Conservation (phyloP, 1,140 invertebrate genomes). For the Zaprionus ghesquierei region DNA sequence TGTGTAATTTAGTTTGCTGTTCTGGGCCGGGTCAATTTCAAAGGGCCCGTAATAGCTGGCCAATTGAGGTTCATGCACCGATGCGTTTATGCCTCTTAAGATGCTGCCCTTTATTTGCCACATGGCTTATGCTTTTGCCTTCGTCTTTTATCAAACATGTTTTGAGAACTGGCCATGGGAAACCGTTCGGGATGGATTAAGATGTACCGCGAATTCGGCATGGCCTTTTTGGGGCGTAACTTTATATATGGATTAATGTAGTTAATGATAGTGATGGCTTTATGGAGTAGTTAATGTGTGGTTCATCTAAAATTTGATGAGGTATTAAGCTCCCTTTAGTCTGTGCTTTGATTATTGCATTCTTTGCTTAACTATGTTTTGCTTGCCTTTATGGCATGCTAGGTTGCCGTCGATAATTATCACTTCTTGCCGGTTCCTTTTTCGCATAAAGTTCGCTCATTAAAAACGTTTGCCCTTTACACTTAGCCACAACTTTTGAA, state of each 20-base stretch:
- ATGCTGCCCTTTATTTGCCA: neutral
- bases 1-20: slow-evolving; percentile 70
- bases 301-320: neutral
- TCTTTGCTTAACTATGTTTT: no score
- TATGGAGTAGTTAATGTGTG: neutral
- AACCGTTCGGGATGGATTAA: slow-evolving; percentile 12
- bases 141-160: neutral
- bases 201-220: neutral
- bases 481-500: neutral
- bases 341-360: neutral
- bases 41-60: slow-evolving; percentile 42
- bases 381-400: neutral
- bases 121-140: no score
- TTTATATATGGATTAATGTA: slow-evolving; percentile 13
- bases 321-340: neutral
- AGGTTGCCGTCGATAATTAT: neutral
- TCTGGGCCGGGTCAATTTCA: slow-evolving; percentile 47
- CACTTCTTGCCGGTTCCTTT: neutral
- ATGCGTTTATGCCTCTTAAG: slow-evolving; percentile 30
- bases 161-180: slow-evolving; percentile 17
- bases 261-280: slow-evolving; percentile 18
- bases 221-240: neutral
- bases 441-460: neutral
- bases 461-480: neutral
- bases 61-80: slow-evolving; percentile 38